Conservation (phyloP, 1,140 invertebrate genomes). For the Drosophila erecta region DNA sequence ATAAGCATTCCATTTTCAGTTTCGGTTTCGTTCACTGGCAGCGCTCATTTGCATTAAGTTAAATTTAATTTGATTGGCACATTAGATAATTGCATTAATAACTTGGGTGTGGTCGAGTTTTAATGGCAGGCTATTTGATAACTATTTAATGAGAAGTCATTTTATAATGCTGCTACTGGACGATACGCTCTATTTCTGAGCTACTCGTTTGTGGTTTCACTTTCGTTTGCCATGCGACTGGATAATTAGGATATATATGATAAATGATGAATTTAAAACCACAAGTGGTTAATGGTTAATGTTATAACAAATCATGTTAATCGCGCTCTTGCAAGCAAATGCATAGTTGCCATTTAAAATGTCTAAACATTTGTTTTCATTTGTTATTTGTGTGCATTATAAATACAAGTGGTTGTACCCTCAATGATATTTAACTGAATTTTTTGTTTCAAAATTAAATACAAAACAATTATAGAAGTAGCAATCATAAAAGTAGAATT, state of each 20-base stretch:
- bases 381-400: too few species aligned
- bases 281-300: too few species aligned
- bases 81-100: conserved; percentile 58
- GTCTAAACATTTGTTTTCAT: too few species aligned
- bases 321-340: too few species aligned
- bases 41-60: conserved; percentile 28
- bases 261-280: too few species aligned
- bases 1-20: conserved; percentile 17
- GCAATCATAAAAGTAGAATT: too few species aligned
- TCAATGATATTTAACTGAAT: too few species aligned
- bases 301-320: too few species aligned
- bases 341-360: too few species aligned
- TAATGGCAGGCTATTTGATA: conserved; percentile 19
- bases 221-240: conserved; percentile 23
- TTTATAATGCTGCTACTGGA: conserved; percentile 43
- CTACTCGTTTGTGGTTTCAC: conserved; percentile 40
- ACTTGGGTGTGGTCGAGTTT: conserved; percentile 19
- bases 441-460: too few species aligned
- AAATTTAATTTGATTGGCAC: conserved; percentile 27
- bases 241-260: not conserved
- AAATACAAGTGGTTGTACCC: too few species aligned
- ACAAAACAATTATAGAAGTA: too few species aligned
- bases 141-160: conserved; percentile 28
- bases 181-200: conserved; percentile 43
- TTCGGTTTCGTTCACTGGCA: conserved; percentile 16